Evolutionary conservation across 2,113 vertebrate genomes (phyloP), one percentile per base, ranked within the genome.

Genomic region (Salvelinus namaycush): DNA sequence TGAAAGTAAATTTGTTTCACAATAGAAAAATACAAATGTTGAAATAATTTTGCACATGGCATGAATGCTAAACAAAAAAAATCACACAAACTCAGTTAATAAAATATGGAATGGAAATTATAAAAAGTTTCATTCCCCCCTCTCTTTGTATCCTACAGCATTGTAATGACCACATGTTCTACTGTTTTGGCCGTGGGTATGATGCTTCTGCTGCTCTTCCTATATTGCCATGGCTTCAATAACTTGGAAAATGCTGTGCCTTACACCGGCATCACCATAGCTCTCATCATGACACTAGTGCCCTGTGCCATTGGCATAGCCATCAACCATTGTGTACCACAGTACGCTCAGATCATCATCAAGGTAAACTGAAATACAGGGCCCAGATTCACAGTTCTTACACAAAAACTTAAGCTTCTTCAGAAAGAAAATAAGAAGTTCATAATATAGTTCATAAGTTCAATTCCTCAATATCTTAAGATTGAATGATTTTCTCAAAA

Each of bases 121-220:
- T 54, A 3, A 51, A 12, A 26, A 11, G 13, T 68, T 27, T 68
- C 18, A 78, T 24, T 16, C 18, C 39, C 27, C 62, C 20, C 60
- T 78, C 44, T 76, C 14, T 48, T 34, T 3, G 22, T 39, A 29
- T 87, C 34, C 79, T 76, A 39, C 85, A 97, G 96, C 84, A 94
- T 96, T 6, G 87, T 95, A 76, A 95, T 96, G 95, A 97, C 96
- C 3, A 92, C 93, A 0, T 96, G 93, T 73, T 97, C 96, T 67
- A 92, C 87, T 1, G 75, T 95, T 51, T 76, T 84, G 34, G 94
- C 95, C 6, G 80, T 94, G 86, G 96, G 89, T 73, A 82, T 96
- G 89, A 95, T 96, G 95, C 95, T 96, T 20, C 86, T 97, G 79
- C 93, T 96, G 65, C 90, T 97, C 8, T 94, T 88, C 57, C 29